Percentiles rank a stretch among this genome's conserved stretches.
Evolutionary conservation across 1,140 invertebrate genomes (phyloP).

Genomic region (Drosophila setifemur): DNA sequence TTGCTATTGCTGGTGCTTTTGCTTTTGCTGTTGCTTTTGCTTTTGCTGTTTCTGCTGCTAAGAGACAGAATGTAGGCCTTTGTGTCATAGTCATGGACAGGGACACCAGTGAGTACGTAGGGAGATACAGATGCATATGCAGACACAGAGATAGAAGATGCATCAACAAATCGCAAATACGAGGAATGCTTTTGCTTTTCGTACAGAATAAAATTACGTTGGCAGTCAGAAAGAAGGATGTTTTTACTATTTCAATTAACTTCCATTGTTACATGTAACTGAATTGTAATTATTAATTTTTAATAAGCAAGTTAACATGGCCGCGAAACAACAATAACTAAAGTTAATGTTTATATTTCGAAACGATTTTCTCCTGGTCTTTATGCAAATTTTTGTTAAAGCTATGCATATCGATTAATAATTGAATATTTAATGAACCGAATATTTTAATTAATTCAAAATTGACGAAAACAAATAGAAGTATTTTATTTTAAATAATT

Average conservation of each 20-base stretch:
- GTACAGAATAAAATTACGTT: constrained; percentile 8
- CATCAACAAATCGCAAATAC: constrained; percentile 37
- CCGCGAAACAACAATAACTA: too few species aligned
- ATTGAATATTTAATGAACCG: too few species aligned
- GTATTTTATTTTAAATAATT: too few species aligned
- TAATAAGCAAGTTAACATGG: too few species aligned
- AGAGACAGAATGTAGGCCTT: constrained; percentile 63
- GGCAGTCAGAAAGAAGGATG: background rate
- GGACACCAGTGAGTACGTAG: background rate
- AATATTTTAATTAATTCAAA: too few species aligned
- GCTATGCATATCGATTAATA: too few species aligned
- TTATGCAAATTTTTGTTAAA: too few species aligned
- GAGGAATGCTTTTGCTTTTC: constrained; percentile 26
- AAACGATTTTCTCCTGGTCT: too few species aligned
- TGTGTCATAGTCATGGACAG: constrained; percentile 67
- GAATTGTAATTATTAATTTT: too few species aligned
- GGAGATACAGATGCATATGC: background rate
- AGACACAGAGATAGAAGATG: background rate
- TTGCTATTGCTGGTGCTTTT: background rate
- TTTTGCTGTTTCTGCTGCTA: constrained; percentile 20
- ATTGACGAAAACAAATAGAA: too few species aligned
- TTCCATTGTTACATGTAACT: too few species aligned
- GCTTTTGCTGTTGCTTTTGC: constrained; percentile 10
- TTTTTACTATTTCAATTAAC: background rate
- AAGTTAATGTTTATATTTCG: too few species aligned